phyloP scores from a whole-genome alignment of 2,113 vertebrate species.

The Solea solea region DNA sequence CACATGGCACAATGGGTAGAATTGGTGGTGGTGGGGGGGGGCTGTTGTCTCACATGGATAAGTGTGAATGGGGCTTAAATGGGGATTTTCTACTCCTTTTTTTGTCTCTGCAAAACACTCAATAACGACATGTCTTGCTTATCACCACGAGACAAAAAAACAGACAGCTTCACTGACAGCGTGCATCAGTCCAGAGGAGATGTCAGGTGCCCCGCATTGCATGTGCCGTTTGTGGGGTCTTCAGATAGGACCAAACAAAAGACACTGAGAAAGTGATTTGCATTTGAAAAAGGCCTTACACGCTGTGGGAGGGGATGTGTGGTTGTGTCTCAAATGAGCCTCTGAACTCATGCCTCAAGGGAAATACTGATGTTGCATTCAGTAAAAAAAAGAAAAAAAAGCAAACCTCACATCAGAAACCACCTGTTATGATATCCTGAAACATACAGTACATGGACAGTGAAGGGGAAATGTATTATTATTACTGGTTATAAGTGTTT shows the following conservation, averaged over 20 bases:
- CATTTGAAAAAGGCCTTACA: constrained; percentile 75
- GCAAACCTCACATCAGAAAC: not conserved
- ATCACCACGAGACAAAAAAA: constrained; percentile 58
- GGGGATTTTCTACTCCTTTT: not conserved
- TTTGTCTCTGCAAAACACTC: constrained; percentile 21
- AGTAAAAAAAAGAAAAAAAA: not conserved
- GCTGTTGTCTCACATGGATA: constrained; percentile 8
- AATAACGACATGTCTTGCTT: constrained; percentile 48
- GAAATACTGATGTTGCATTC: not conserved
- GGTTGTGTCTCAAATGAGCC: constrained; percentile 32
- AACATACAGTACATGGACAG: not conserved
- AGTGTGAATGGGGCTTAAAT: constrained; percentile 20
- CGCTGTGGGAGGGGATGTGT: constrained; percentile 58
- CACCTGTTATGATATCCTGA: constrained; percentile 1
- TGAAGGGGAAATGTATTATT: no score
- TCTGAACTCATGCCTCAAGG: constrained; percentile 25
- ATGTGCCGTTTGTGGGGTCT: constrained; percentile 50
- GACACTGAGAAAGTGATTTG: constrained; percentile 48
- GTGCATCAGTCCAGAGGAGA: constrained; percentile 43
- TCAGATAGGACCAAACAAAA: constrained; percentile 71
- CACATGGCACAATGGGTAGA: not conserved
- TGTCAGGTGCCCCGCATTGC: constrained; percentile 57
- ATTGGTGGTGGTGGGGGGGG: not conserved
- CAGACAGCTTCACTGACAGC: constrained; percentile 15
- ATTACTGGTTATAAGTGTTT: not conserved